Evolutionary conservation across 2,888 invertebrate species (phyloP), one percentile per base, ranked within the genome.

Genomic region (Caenorhabditis parvicauda): DNA sequence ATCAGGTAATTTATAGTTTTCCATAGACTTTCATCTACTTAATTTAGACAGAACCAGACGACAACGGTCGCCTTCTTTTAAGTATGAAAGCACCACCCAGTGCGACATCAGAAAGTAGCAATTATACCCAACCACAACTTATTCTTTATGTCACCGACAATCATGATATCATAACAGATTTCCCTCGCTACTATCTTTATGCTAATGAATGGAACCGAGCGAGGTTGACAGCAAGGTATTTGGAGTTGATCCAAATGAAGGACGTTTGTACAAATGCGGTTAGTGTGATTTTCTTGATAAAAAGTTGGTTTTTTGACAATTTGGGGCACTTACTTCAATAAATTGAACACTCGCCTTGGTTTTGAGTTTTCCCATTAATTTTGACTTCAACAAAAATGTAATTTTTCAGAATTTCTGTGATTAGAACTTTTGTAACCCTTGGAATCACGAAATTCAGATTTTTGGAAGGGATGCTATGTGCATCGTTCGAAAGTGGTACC

Each of bases 111-210:
- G 54, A 53, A 1, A 58, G 69, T 22, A 68, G 64, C 55, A 73
- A 75, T 29, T 76, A 64, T 56, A 68, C 64, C 12, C 77, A 74
- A 56, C 64, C 73, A 2, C 77, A 77, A 56, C 52, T 76, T 7
- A 67, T 77, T 22, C 73, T 73, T 19, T 77, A 77, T 49, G 52
- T 76, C 3, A 78, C 75, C n/a, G 78, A 78, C 54, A 77, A 78
- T 54, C 70, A 72, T 50, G 67, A 77, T 25, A 58, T 69, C 27
- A 65, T 75, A 19, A 70, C 76, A n/a, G 77, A 77, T 49, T 77
- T 75, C 39, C 78, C 78, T 5, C 55, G 78, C 22, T 78, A 64
- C 42, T 78, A 78, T 48, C 51, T 78, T 9, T 77, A 79, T 54
- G 73, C 70, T 14, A 59, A 75, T 57, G 76, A 78, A 45, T 78